Evolutionary conservation across 2,797 vertebrate species (phyloP).

Genomic region (Parauchenoglanis punctatus): DNA sequence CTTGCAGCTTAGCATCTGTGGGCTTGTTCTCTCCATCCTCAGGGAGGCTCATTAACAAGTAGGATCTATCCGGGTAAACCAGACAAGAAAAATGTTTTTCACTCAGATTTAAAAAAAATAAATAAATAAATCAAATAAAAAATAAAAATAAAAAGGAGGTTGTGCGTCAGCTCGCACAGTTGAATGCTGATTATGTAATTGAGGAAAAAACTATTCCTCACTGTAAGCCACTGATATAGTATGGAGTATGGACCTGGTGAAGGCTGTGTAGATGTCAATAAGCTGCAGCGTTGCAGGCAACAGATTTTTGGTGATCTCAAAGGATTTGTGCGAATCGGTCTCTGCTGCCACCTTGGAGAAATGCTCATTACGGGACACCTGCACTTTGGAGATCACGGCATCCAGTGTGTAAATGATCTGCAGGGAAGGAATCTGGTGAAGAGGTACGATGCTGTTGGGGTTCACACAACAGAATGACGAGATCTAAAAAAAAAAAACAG

Average conservation of each 20-base stretch:
- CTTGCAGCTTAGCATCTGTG: constrained; percentile 86
- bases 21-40: constrained; percentile 89
- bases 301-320: constrained; percentile 95
- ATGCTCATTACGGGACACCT: constrained; percentile 95
- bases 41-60: constrained; percentile 89
- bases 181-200: neutral
- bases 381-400: constrained; percentile 96
- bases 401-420: constrained; percentile 96
- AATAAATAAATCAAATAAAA: neutral
- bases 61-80: constrained; percentile 77
- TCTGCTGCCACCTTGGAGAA: constrained; percentile 94
- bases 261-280: constrained; percentile 90
- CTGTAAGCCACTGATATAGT: constrained; percentile 19
- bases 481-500: constrained; percentile 76
- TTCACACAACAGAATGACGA: constrained; percentile 91
- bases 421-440: constrained; percentile 91
- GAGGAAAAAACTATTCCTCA: neutral
- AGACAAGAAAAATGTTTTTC: constrained; percentile 7
- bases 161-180: neutral
- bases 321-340: constrained; percentile 86
- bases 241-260: constrained; percentile 81
- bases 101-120: neutral
- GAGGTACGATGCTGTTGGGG: constrained; percentile 84
- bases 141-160: neutral
- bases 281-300: constrained; percentile 93